A percentile compares a stretch with the other conserved stretches of the same genome.
phyloP scores from a whole-genome alignment of 1,140 invertebrate genomes.

The Drosophila sechellia region DNA sequence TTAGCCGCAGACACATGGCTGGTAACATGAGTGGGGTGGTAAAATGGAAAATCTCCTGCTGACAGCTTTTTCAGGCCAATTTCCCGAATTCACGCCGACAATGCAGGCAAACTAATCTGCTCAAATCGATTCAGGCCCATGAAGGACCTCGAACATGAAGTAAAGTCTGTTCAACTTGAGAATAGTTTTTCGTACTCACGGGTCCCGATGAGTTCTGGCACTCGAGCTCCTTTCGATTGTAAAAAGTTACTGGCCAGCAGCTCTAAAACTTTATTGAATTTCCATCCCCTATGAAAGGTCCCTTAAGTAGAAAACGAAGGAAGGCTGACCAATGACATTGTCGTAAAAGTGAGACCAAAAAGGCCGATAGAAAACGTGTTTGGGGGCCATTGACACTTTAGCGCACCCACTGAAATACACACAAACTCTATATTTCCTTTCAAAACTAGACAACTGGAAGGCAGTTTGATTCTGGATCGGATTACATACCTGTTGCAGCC shows the following conservation, averaged over 20 bases:
- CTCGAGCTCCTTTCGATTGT: constrained; percentile 24
- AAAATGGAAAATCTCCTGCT: not conserved
- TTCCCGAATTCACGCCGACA: not conserved
- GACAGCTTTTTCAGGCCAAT: constrained; percentile 17
- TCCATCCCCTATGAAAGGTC: constrained; percentile 6
- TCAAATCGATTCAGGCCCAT: constrained; percentile 7
- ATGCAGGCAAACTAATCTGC: constrained; percentile 12
- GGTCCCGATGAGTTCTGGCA: constrained; percentile 2
- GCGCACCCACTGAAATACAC: not conserved
- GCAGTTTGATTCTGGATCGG: not conserved
- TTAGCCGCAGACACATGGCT: constrained; percentile 34
- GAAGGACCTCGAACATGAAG: constrained; percentile 1
- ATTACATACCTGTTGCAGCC: constrained; percentile 80
- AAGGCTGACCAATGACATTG: not conserved
- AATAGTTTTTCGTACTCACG: constrained; percentile 26
- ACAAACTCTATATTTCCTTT: not conserved
- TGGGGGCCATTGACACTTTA: not conserved
- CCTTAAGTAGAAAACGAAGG: not conserved
- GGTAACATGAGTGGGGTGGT: constrained; percentile 25
- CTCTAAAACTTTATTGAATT: constrained; percentile 30
- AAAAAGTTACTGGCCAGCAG: constrained; percentile 19
- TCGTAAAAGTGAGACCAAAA: not conserved
- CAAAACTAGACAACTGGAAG: not conserved
- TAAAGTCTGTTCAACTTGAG: constrained; percentile 23
- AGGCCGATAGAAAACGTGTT: constrained; percentile 6